Evolutionary conservation across 2,797 vertebrate genomes (phyloP).

Genomic region (Pipistrellus nathusii): DNA sequence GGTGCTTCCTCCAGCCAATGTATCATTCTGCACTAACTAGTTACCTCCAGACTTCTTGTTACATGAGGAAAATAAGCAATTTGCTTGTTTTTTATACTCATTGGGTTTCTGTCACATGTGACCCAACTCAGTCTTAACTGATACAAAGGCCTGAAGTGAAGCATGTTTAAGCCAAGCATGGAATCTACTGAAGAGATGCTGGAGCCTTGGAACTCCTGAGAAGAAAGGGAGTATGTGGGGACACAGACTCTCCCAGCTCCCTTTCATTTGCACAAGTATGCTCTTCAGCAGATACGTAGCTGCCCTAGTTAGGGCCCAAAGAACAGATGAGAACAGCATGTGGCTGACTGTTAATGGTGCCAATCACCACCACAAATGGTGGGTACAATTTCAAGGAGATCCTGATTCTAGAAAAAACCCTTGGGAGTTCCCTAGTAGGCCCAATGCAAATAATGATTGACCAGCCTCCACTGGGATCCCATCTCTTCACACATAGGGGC

Average conservation of each 20-base stretch:
- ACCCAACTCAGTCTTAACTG: neutral
- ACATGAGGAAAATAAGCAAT: neutral
- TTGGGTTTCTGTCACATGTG: neutral
- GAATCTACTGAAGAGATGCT: neutral
- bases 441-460: neutral
- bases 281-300: neutral
- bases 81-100: neutral
- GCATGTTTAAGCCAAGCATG: neutral
- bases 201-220: neutral
- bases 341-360: neutral
- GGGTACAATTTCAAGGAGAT: constrained; percentile 10
- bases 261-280: neutral
- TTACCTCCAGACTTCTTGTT: neutral
- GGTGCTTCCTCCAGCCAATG: neutral
- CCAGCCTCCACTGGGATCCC: neutral
- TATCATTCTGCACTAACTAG: neutral
- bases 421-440: neutral
- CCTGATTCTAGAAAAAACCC: neutral
- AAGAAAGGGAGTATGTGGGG: neutral
- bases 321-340: constrained; percentile 9
- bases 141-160: neutral
- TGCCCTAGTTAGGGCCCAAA: neutral
- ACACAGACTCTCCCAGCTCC: neutral
- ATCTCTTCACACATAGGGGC: neutral
- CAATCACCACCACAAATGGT: neutral